Conservation (phyloP, 2,113 vertebrate genomes). For the Dasyornis broadbenti region DNA sequence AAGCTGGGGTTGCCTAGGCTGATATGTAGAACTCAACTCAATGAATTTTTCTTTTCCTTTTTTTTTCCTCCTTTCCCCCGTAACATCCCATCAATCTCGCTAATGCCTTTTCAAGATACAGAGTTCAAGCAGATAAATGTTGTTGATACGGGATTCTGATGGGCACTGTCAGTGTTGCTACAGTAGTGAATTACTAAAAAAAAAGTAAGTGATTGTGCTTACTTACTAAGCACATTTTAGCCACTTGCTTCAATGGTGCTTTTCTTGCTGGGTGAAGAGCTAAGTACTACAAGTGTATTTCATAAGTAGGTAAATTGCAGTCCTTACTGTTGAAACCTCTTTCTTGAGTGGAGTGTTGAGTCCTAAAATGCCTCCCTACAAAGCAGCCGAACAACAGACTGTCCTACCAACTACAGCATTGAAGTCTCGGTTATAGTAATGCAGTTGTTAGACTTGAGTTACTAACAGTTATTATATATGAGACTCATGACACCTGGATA, state of each 20-base stretch:
- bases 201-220: background rate
- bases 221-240: background rate
- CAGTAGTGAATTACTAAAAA: background rate
- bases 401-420: no score
- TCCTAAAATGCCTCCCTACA: background rate
- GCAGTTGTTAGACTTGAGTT: background rate
- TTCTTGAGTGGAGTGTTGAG: background rate
- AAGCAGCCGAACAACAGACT: accelerated
- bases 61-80: no score
- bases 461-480: accelerated
- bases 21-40: accelerated
- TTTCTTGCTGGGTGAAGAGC: background rate
- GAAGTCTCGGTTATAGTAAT: background rate
- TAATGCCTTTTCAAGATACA: no score
- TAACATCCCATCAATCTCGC: background rate
- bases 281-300: accelerated
- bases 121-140: background rate
- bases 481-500: accelerated
- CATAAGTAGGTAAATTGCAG: background rate
- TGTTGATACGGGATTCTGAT: background rate
- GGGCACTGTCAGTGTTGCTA: background rate
- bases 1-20: background rate
- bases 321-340: background rate
- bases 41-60: accelerated
- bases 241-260: background rate